Evolutionary conservation across 2,888 invertebrate species (phyloP).

Genomic region (Drosophila prostipennis): DNA sequence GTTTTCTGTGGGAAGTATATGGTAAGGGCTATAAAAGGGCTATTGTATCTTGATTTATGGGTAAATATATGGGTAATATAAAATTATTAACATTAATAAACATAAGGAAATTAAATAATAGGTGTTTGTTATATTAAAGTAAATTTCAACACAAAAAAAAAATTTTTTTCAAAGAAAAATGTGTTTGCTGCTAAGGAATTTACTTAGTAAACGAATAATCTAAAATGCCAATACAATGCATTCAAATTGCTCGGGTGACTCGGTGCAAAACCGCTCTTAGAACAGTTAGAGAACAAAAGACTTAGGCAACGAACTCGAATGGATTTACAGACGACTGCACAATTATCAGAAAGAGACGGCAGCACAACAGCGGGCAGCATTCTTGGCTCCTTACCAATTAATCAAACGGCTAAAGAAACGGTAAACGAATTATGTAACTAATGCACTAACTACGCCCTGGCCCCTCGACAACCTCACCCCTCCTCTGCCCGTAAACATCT

Average conservation of each 20-base stretch:
- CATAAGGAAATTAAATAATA: too few relatives aligned
- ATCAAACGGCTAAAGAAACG: slow-evolving; percentile 69
- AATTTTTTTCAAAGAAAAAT: too few relatives aligned
- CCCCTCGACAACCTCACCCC: slow-evolving; percentile 5
- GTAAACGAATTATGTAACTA: slow-evolving; percentile 74
- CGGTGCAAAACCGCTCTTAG: slow-evolving; percentile 17
- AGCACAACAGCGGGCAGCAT: slow-evolving; percentile 9
- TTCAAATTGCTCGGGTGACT: slow-evolving; percentile 14
- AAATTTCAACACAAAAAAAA: too few relatives aligned
- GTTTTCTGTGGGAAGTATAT: slow-evolving; percentile 12
- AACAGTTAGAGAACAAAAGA: slow-evolving; percentile 65
- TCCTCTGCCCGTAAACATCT: slow-evolving; percentile 18
- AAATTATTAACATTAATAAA: too few relatives aligned
- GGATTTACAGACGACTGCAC: slow-evolving; percentile 66
- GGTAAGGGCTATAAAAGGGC: neutral
- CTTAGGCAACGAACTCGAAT: slow-evolving; percentile 59
- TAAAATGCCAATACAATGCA: neutral
- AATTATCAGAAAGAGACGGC: slow-evolving; percentile 51
- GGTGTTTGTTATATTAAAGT: too few relatives aligned
- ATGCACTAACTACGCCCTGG: slow-evolving; percentile 37
- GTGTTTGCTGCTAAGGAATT: neutral
- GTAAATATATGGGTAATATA: too few relatives aligned
- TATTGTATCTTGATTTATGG: neutral
- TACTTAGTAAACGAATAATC: too few relatives aligned
- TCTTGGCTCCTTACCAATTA: slow-evolving; percentile 57